Evolutionary conservation across 2,888 invertebrate species (phyloP), one percentile per base, ranked within the genome.

Genomic region (Eupithecia vulgata): DNA sequence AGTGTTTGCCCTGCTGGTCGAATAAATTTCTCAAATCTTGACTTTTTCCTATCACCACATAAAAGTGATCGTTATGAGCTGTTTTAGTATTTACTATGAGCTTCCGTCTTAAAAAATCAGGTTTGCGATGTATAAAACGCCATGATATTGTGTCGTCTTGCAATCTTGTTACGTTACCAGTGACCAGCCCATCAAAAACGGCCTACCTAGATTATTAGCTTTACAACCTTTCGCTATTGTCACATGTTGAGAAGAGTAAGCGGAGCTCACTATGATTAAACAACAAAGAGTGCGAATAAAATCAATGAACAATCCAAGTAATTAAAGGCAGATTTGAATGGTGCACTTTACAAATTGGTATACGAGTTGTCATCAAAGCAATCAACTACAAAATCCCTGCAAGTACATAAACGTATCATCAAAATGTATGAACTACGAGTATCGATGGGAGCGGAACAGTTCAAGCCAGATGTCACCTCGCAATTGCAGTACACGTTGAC

Each of bases 401-500:
- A 61, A 75, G 48, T 48, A 48, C 67, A 70, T 70, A 61, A 70
- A 70, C 42, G 59, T 67, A 66, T 40, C 48, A 75, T 73, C 70
- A 68, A 76, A 76, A 74, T 73, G 66, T 75, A 78, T 79, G 72
- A 83, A 78, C 75, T 76, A 76, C 75, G 78, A 75, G 79, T 81
- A 74, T 75, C 81, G 79, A 81, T 81, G 78, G 78, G 82, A 86
- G 82, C 80, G 80, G 82, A 81, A 82, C 81, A 81, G 81, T 84
- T 82, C 84, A 81, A 81, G 81, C 86, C 88, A 89, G 86, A 89
- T 89, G 90, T 88, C 87, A 86, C 84, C 87, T 88, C 87, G 84
- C 89, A 88, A 88, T 89, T 88, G 90, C 90, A 91, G 83, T 88
- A 88, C 88, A 91, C 86, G 88, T 88, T 89, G 90, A 88, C 88